Evolutionary conservation across 2,113 vertebrate genomes (phyloP).

Genomic region (Phylloscopus trochilus): DNA sequence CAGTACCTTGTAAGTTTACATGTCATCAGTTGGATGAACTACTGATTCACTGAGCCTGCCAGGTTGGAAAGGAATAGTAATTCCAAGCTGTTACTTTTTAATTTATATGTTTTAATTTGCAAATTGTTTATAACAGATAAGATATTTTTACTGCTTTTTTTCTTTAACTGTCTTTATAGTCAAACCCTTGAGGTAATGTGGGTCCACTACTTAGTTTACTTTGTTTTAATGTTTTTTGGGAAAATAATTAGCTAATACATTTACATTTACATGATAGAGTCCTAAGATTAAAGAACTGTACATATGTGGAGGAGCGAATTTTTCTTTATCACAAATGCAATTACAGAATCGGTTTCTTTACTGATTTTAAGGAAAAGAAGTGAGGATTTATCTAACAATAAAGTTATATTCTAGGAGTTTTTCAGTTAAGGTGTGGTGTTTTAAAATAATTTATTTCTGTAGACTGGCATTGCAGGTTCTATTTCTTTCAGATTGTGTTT

Average conservation of each 20-base stretch:
- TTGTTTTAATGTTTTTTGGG: not conserved
- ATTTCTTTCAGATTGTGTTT: not conserved
- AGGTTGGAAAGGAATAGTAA: not conserved
- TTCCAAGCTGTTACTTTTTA: constrained; percentile 6
- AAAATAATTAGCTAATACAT: not conserved
- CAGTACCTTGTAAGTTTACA: not conserved
- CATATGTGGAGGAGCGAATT: not conserved
- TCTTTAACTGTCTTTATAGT: not conserved
- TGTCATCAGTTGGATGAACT: not conserved
- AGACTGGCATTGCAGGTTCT: not conserved
- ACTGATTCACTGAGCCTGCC: not conserved
- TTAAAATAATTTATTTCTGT: constrained; percentile 10
- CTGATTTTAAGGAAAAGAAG: constrained; percentile 18
- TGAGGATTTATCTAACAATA: constrained; percentile 24
- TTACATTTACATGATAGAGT: not conserved
- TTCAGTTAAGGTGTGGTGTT: not conserved
- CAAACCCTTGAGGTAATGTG: not conserved
- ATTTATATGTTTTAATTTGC: not conserved
- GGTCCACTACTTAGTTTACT: constrained; percentile 8
- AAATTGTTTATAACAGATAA: not conserved
- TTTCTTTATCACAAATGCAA: not conserved
- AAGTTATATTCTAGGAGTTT: constrained; percentile 35
- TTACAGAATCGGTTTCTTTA: not conserved
- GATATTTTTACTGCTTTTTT: not conserved
- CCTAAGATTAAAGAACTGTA: not conserved